Evolutionary conservation across 2,888 invertebrate species (phyloP), one percentile per base, ranked within the genome.

Genomic region (Noctua janthina): DNA sequence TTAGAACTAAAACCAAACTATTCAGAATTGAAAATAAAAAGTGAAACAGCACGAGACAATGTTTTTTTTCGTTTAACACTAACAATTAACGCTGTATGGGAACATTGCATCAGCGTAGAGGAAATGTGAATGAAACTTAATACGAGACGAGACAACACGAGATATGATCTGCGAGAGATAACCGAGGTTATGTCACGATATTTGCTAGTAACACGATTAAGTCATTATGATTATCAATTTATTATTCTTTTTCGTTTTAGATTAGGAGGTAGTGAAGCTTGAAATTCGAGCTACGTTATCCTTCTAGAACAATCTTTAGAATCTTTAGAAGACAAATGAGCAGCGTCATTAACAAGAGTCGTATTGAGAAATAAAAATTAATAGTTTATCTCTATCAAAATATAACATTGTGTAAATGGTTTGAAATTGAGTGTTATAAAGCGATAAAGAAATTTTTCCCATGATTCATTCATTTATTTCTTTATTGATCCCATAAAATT

Each of bases 51-150:
- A 73, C 62, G 59, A 84, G 79, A 83, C 43, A 29, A 11, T 1
- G 29, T 79, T 82, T 78, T 86, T 86, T 83, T 82, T 73, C 75
- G 46, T 71, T 71, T 75, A 87, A 72, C 70, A 78, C 72, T 82
- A 80, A 88, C 85, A 87, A 83, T 88, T 79, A 85, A 82, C 88
- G 81, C 35, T 39, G 88, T 93, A 94, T 95, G 94, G 93, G 95
- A 95, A 94, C 91, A 84, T 94, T 94, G 89, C 93, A 90, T 92
- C 93, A 94, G 84, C 66, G 59, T 87, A 89, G 89, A 94, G 94
- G 94, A 95, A 95, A 93, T 94, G 92, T 91, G 94, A 94, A 94
- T 92, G 94, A 94, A 94, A 94, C 91, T 88, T 92, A 92, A 94
- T 93, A 92, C 91, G 89, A 91, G 87, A 15, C 81, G 78, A 82